Percentiles rank a stretch among this genome's conserved stretches.
Evolutionary conservation across 2,797 vertebrate species (phyloP).

Genomic region (Brotula barbata): DNA sequence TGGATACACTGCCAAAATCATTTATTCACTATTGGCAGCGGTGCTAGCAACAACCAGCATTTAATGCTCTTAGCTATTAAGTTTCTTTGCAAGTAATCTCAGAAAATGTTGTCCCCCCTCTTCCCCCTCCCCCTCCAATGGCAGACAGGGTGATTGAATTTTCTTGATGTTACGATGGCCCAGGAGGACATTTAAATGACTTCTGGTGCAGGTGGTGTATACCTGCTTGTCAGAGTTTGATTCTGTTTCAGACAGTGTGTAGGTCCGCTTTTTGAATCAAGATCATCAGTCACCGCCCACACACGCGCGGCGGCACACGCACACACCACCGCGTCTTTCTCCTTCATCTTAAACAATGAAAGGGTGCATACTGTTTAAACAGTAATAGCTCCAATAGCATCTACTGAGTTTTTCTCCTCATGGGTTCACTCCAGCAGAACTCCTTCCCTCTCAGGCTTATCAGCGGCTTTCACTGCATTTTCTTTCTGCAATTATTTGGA

Average conservation of each 20-base stretch:
- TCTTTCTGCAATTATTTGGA: slow-evolving; percentile 44
- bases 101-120: slow-evolving; percentile 64
- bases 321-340: slow-evolving; percentile 36
- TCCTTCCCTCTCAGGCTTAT: slow-evolving; percentile 33
- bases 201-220: slow-evolving; percentile 73
- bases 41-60: slow-evolving; percentile 86
- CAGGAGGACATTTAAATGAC: slow-evolving; percentile 78
- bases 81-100: slow-evolving; percentile 83
- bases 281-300: slow-evolving; percentile 77
- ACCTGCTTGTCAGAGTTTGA: slow-evolving; percentile 68
- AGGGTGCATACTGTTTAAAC: slow-evolving; percentile 56
- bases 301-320: slow-evolving; percentile 14
- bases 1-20: slow-evolving; percentile 90
- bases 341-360: slow-evolving; percentile 72
- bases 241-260: slow-evolving; percentile 66
- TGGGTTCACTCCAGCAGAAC: slow-evolving; percentile 41
- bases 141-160: slow-evolving; percentile 79
- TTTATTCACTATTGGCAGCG: slow-evolving; percentile 95
- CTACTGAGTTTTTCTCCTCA: slow-evolving; percentile 61
- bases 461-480: slow-evolving; percentile 16
- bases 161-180: slow-evolving; percentile 68
- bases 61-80: slow-evolving; percentile 86
- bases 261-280: slow-evolving; percentile 64
- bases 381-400: slow-evolving; percentile 62
- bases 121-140: slow-evolving; percentile 52